phyloP scores from a whole-genome alignment of 2,888 invertebrate species.

The Torymus texanus region DNA sequence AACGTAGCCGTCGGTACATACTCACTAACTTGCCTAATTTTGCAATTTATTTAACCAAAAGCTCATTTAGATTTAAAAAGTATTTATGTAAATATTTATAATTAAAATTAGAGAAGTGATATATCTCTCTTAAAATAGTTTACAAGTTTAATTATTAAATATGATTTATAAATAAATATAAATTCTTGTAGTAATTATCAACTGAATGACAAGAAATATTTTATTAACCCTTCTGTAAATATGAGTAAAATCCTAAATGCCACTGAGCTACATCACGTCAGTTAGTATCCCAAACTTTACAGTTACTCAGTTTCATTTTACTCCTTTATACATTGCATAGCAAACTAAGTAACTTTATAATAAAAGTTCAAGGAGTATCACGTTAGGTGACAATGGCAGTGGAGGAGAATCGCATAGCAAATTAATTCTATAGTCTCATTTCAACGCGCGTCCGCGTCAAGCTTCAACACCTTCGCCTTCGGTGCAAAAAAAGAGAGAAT shows the following conservation, averaged over 20 bases:
- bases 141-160: too few species aligned
- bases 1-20: neutral
- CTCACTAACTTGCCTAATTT: neutral
- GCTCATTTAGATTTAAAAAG: too few species aligned
- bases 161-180: too few species aligned
- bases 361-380: slow-evolving; percentile 51
- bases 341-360: slow-evolving; percentile 6
- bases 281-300: too few species aligned
- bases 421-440: slow-evolving; percentile 49
- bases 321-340: neutral
- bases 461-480: slow-evolving; percentile 48
- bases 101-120: too few species aligned
- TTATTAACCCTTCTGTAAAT: too few species aligned
- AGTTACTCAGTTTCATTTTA: neutral
- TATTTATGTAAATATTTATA: too few species aligned
- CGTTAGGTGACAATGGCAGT: slow-evolving; percentile 40
- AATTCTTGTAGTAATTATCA: too few species aligned
- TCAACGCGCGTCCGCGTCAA: slow-evolving; percentile 27
- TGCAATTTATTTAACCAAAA: neutral
- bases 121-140: too few species aligned
- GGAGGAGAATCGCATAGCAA: slow-evolving; percentile 47
- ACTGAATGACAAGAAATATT: too few species aligned
- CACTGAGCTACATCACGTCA: too few species aligned
- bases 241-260: too few species aligned
- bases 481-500: slow-evolving; percentile 34